These are phyloP conservation scores for Mellilla xanthometata DNA, from an alignment of 2,888 invertebrate species.

Conservation along the genomic window DNA sequence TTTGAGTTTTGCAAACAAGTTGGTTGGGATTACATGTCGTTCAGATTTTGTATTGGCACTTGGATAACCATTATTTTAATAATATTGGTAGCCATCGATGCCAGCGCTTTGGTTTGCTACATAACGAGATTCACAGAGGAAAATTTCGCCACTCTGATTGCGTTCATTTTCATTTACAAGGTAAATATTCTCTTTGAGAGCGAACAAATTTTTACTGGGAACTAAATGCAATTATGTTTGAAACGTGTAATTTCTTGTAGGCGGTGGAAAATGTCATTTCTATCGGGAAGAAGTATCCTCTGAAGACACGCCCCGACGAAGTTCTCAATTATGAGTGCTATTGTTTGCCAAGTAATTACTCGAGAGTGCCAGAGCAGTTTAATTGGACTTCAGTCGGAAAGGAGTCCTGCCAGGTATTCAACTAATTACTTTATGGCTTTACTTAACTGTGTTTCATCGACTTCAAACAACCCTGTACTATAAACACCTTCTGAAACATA, in stretches of 20 bases:
- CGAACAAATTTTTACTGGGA: constrained; percentile 1
- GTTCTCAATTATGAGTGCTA: constrained; percentile 85
- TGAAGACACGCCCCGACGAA: constrained; percentile 85
- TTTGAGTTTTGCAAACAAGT: constrained; percentile 93
- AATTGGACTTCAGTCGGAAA: constrained; percentile 86
- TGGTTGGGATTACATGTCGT: constrained; percentile 96
- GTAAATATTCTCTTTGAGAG: constrained; percentile 60
- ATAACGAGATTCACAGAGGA: constrained; percentile 99
- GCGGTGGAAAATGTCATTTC: constrained; percentile 96
- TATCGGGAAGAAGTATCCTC: constrained; percentile 92
- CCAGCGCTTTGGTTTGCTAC: constrained; percentile 97
- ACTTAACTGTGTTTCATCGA: constrained; percentile 20
- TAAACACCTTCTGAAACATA: constrained; percentile 1
- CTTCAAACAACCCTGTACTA: constrained; percentile 5
- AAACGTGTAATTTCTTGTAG: constrained; percentile 64
- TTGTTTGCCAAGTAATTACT: constrained; percentile 85
- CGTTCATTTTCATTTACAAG: constrained; percentile 99
- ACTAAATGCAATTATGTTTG: constrained; percentile 14
- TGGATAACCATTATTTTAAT: constrained; percentile 95
- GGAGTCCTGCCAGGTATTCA: constrained; percentile 85
- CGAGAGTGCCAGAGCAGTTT: constrained; percentile 76
- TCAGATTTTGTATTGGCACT: constrained; percentile 97
- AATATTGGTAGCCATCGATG: constrained; percentile 95
- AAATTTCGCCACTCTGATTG: constrained; percentile 98
- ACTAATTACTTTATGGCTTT: constrained; percentile 31